Percentiles rank a stretch among this genome's conserved stretches.
phyloP scores from a whole-genome alignment of 2,113 vertebrate species.

The Ciconia stormi region DNA sequence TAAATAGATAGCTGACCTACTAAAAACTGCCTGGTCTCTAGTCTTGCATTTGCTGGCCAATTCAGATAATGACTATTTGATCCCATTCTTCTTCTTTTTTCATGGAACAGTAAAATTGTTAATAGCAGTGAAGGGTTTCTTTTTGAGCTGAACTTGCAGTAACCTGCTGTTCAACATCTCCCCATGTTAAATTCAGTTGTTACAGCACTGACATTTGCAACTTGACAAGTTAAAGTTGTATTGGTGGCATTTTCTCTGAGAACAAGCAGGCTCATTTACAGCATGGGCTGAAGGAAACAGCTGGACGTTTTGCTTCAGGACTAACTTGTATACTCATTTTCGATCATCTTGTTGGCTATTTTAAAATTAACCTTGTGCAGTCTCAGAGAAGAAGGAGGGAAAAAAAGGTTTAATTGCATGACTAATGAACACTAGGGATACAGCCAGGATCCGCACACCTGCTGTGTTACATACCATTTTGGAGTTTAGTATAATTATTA shows the following conservation, averaged over 20 bases:
- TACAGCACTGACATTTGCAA: neutral
- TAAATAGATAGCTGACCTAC: slow-evolving; percentile 65
- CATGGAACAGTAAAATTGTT: neutral
- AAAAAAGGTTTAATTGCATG: neutral
- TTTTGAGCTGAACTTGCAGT: neutral
- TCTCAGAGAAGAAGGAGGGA: neutral
- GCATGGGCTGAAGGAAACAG: neutral
- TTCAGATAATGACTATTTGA: slow-evolving; percentile 51
- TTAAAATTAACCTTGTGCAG: neutral
- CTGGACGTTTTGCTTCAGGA: neutral
- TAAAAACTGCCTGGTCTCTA: slow-evolving; percentile 26
- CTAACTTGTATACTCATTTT: neutral
- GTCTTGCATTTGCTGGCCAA: neutral
- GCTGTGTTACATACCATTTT: neutral
- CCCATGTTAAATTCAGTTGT: neutral
- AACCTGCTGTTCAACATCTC: slow-evolving; percentile 16
- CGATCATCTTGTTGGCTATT: neutral
- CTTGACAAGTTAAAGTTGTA: neutral
- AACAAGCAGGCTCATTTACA: neutral
- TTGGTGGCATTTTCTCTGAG: neutral
- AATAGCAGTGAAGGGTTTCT: neutral
- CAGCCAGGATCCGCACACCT: neutral
- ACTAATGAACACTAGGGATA: neutral
- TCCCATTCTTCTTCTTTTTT: neutral
- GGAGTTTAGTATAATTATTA: neutral